Evolutionary conservation across 2,113 vertebrate genomes (phyloP).

Genomic region (Psilopogon haemacephalus): DNA sequence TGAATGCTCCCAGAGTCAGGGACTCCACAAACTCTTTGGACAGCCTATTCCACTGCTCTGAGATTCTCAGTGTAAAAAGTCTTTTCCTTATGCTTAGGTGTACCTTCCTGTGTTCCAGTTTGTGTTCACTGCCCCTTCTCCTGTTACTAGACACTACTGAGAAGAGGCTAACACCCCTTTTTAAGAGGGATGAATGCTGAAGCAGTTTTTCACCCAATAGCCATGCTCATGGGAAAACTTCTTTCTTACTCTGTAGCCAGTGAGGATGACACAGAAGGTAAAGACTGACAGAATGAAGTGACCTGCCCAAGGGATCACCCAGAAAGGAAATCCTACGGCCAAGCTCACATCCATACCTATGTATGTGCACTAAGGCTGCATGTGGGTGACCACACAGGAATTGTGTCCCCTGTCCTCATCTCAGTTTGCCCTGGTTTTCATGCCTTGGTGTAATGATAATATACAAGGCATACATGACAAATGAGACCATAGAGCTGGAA

Average conservation of each 20-base stretch:
- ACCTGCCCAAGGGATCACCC: neutral
- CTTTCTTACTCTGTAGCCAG: neutral
- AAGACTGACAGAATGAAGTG: neutral
- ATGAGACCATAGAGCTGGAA: neutral
- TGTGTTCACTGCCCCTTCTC: too few species aligned
- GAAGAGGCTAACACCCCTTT: neutral
- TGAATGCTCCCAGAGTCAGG: too few species aligned
- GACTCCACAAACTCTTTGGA: too few species aligned
- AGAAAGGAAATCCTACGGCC: neutral
- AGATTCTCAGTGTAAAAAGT: too few species aligned
- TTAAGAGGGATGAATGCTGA: neutral
- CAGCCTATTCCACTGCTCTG: too few species aligned
- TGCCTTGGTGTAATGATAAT: neutral
- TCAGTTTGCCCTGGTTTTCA: neutral
- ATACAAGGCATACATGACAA: neutral
- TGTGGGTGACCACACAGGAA: neutral
- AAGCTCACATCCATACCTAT: neutral
- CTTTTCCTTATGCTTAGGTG: too few species aligned
- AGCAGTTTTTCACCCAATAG: neutral
- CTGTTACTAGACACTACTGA: too few species aligned
- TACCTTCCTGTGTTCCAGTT: too few species aligned
- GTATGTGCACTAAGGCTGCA: neutral
- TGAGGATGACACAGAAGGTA: neutral
- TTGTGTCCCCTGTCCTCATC: accelerated
- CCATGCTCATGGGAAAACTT: neutral